Evolutionary conservation across 1,140 invertebrate genomes (phyloP).

Genomic region (Pantala flavescens): DNA sequence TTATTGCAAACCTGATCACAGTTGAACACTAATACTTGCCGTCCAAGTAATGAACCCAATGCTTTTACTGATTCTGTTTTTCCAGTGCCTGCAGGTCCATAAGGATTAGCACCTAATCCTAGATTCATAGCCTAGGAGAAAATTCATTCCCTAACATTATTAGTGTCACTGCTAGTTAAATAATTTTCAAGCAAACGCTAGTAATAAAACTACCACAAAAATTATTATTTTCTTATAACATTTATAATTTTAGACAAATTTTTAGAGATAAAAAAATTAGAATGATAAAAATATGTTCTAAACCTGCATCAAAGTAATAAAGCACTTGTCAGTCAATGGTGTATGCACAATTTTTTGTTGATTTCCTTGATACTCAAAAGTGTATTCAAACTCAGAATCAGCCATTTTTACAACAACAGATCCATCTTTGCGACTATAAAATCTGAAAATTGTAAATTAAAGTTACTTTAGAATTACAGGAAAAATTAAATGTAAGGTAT

Average conservation of each 20-base stretch:
- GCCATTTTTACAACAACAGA: constrained; percentile 50
- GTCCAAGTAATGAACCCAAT: constrained; percentile 74
- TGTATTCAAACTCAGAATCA: constrained; percentile 86
- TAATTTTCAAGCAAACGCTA: too few species aligned
- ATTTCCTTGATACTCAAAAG: constrained; percentile 96
- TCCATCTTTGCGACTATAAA: constrained; percentile 35
- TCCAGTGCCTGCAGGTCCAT: constrained; percentile 95
- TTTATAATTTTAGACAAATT: too few species aligned
- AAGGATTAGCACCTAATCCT: constrained; percentile 95
- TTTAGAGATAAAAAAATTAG: too few species aligned
- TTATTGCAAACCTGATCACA: constrained; percentile 77
- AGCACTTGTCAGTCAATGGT: constrained; percentile 89
- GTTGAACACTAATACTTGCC: constrained; percentile 93
- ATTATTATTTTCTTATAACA: too few species aligned
- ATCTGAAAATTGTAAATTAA: constrained; percentile 28
- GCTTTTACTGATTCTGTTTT: constrained; percentile 98
- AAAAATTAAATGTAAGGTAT: too few species aligned
- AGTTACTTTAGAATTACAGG: too few species aligned
- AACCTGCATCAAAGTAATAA: constrained; percentile 83
- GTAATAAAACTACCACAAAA: too few species aligned
- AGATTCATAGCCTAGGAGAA: constrained; percentile 71
- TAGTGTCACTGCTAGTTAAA: too few species aligned
- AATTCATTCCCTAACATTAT: not conserved
- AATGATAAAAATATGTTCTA: not conserved
- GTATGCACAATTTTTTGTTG: constrained; percentile 85